These are phyloP conservation scores for Stramonita haemastoma DNA, from an alignment of 2,888 invertebrate genomes.

Conservation along the genomic window DNA sequence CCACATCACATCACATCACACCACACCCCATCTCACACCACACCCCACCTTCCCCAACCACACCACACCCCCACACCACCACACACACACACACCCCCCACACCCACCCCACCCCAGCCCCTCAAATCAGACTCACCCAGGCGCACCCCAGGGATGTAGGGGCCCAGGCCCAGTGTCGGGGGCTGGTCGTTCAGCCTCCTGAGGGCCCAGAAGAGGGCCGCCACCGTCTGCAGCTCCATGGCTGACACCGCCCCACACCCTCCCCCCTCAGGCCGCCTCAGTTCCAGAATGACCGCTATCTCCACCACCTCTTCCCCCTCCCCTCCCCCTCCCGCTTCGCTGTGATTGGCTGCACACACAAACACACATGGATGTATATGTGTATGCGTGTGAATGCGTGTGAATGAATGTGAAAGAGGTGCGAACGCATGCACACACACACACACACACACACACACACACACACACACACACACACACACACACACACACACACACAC, in stretches of 20 bases:
- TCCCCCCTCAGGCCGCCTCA: conserved; percentile 5
- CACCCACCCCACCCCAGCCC: not conserved
- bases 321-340: not conserved
- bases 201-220: conserved; percentile 35
- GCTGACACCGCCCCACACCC: conserved; percentile 19
- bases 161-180: not conserved
- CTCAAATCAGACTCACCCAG: conserved; percentile 38
- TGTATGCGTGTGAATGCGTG: not conserved
- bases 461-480: conserved; percentile 20
- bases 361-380: not conserved
- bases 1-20: not conserved
- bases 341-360: conserved; percentile 7
- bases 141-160: conserved; percentile 47
- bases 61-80: not conserved
- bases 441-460: conserved; percentile 19
- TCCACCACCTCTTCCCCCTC: conserved; percentile 25
- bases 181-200: conserved; percentile 26
- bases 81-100: not conserved
- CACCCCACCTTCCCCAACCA: too few relatives aligned
- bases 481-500: not conserved
- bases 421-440: not conserved
- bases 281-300: conserved; percentile 27
- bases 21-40: not conserved
- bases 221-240: conserved; percentile 28
- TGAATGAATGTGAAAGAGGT: not conserved